A percentile compares a stretch with the other conserved stretches of the same genome.
These are phyloP conservation scores for Cyclopterus lumpus DNA, from an alignment of 2,797 vertebrate species.

Conservation along the genomic window DNA sequence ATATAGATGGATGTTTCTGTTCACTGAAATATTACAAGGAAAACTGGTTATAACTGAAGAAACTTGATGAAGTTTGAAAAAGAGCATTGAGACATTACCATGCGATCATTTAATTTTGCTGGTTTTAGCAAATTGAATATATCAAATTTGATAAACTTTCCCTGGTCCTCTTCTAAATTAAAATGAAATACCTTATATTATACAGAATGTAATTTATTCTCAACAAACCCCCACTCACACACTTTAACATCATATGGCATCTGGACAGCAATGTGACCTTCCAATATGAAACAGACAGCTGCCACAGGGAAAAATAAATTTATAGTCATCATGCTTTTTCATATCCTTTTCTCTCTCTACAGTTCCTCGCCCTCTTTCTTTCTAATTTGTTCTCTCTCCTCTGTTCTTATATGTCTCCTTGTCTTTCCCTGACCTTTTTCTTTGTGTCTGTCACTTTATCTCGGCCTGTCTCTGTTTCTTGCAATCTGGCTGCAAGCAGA, in stretches of 20 bases:
- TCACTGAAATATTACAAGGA: not conserved
- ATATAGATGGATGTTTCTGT: not conserved
- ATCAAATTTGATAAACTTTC: not conserved
- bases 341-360: constrained; percentile 14
- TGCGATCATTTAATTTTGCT: not conserved
- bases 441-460: constrained; percentile 43
- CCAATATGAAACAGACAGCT: constrained; percentile 49
- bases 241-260: constrained; percentile 53
- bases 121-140: not conserved
- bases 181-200: not conserved
- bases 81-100: not conserved
- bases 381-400: constrained; percentile 20
- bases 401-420: not conserved
- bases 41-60: not conserved
- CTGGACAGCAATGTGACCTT: constrained; percentile 60
- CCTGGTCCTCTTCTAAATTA: not conserved
- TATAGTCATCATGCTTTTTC: constrained; percentile 35
- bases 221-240: constrained; percentile 36
- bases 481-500: constrained; percentile 48
- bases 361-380: not conserved
- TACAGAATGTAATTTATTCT: constrained; percentile 40
- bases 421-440: constrained; percentile 31
- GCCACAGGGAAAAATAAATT: constrained; percentile 55
- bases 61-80: not conserved
- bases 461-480: constrained; percentile 34